Evolutionary conservation across 2,888 invertebrate species (phyloP), one percentile per base, ranked within the genome.

Genomic region (Torymus tubicola): DNA sequence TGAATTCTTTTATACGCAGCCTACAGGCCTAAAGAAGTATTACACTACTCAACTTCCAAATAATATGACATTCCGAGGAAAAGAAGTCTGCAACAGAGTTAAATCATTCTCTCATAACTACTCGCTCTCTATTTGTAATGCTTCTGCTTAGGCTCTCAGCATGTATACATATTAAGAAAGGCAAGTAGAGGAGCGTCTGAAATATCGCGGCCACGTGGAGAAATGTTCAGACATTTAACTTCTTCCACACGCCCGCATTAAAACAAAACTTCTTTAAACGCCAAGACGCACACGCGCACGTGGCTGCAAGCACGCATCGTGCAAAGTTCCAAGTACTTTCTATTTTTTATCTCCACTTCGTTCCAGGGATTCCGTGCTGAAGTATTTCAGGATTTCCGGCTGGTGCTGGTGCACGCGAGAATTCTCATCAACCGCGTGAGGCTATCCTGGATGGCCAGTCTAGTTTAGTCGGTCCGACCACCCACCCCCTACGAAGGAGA

Each of bases 381-480:
- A 52, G 63, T 65, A 65, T 65, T 74, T 74, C 53, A 65, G 50
- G 74, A 74, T 65, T 74, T 74, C 50, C 31, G 24, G 24, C 24
- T 24, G 24, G 24, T 3, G 24, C 12, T 18, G 10, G 55, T 10
- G 24, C 24, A 14, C 24, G 42, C 55, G 53, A 68, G 55, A 67
- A 67, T 21, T 67, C 67, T 67, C 68, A 68, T 68, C 68, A 18
- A 68, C 24, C 55, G 68, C 31, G 68, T 14, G 63, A 42, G 42
- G 8, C 55, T 5, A 57, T 18, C 24, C n/a, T 18, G 63, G 21
- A 24, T 55, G 16, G 24, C 24, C 24, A 24, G 24, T 24, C 24
- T 24, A 24, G 24, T 24, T 24, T 24, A 24, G 24, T 24, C 24
- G 24, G 24, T 24, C 24, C 2, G 3, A 24, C 24, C 24, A 3